Base-by-base conservation (phyloP, 2,113 vertebrate species). In the Prochilodus magdalenae region DNA sequence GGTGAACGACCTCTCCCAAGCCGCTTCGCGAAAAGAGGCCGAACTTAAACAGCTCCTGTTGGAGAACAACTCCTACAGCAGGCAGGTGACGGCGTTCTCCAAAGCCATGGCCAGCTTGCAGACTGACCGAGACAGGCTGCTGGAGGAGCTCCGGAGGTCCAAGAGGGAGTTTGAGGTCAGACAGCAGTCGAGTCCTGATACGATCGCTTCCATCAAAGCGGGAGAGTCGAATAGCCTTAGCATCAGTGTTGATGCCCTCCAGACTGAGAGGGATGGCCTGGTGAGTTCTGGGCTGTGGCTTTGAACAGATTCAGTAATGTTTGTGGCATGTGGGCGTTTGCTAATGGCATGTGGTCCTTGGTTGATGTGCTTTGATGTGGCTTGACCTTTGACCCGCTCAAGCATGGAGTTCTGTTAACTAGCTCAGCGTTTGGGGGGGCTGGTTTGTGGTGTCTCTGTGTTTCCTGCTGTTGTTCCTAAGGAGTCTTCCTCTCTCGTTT, bases 31-130 rank as follows among this genome's bases (percentile, higher is more conserved):
- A 71, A 94, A 89, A 80, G 94, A 94, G 10, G 18, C 83, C 62
- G 92, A 95, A 26, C 88, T 95, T 44, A 92, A 87, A 78, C 91
- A 86, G 70, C 89, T 92, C 0, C 86, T 86, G 0, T 79, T 90
- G 16, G 91, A 96, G 53, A 94, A 94, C 20, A 84, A 53, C 30
- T 73, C 12, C 2, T 94, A 89, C 15, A 81, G 47, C 86, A 89
- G 92, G 47, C 94, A 97, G 90, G 89, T 96, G 22, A 89, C 93
- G 0, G 94, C 95, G 0, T 97, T 97, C 91, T 94, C 95, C 86
- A 95, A 93, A 66, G 94, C 96, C 36, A 97, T 97, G 96, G 94
- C 94, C 87, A 96, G 95, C 77, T 94, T 97, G 51, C 96, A 97
- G 70, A 91, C 95, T 63, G 95, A 97, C 60, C 90, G 96, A 53